These are phyloP conservation scores for Malacoctenus gilli DNA, from an alignment of 2,797 vertebrate species.

Conservation along the genomic window DNA sequence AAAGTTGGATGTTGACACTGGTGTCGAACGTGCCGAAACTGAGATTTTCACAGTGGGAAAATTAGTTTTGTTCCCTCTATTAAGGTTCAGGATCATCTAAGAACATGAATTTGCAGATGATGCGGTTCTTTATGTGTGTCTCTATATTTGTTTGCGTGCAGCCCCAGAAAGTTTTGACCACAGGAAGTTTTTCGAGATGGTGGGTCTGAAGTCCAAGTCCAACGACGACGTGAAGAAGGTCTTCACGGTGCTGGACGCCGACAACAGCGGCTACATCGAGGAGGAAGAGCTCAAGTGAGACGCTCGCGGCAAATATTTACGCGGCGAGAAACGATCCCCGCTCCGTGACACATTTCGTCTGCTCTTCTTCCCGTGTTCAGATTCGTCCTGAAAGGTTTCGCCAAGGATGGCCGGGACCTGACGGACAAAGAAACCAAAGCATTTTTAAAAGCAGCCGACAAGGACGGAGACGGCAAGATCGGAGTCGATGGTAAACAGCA, in stretches of 20 bases:
- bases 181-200: conserved; percentile 95
- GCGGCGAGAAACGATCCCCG: background rate
- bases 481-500: conserved; percentile 88
- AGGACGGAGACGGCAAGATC: conserved; percentile 97
- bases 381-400: conserved; percentile 89
- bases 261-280: conserved; percentile 95
- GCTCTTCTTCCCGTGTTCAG: conserved; percentile 63
- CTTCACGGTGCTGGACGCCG: conserved; percentile 92
- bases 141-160: conserved; percentile 64
- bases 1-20: background rate
- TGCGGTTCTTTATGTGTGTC: no score
- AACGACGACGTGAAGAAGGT: conserved; percentile 88
- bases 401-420: conserved; percentile 87
- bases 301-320: background rate
- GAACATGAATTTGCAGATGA: no score
- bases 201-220: conserved; percentile 90
- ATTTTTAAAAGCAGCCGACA: conserved; percentile 92
- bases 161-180: conserved; percentile 92
- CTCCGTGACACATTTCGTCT: background rate
- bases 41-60: no score
- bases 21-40: background rate
- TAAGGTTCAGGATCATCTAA: no score
- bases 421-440: conserved; percentile 91
- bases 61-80: no score
- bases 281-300: conserved; percentile 94